Conservation (phyloP, 1,140 invertebrate genomes). For the Apolygus lucorum region DNA sequence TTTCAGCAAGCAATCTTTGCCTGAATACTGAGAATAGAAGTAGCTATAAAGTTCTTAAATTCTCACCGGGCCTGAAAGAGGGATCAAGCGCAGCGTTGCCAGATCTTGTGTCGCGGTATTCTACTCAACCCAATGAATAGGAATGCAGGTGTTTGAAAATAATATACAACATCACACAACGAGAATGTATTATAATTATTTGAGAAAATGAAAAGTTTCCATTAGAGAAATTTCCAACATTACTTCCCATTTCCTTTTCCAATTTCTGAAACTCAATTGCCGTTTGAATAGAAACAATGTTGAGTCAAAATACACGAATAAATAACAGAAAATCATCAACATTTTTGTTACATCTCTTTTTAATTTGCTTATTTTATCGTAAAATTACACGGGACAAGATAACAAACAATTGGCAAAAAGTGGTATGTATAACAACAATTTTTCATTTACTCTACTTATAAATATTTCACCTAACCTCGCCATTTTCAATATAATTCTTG, state of each 20-base stretch:
- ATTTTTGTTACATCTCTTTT: not conserved
- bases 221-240: not conserved
- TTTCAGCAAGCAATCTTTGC: too few species aligned
- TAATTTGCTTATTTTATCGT: not conserved
- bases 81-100: too few species aligned
- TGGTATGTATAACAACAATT: not conserved
- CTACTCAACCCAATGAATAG: too few species aligned
- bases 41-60: too few species aligned
- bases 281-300: not conserved
- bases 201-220: not conserved
- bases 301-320: not conserved
- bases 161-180: not conserved
- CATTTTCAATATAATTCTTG: not conserved
- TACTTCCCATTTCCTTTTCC: not conserved
- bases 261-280: not conserved
- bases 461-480: not conserved
- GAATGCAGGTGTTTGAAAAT: too few species aligned
- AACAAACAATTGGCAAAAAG: not conserved
- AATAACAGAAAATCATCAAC: not conserved
- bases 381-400: not conserved
- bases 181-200: not conserved
- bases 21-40: too few species aligned
- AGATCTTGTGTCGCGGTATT: too few species aligned
- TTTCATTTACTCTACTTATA: not conserved
- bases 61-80: too few species aligned